phyloP scores from a whole-genome alignment of 2,113 vertebrate genomes.

The Otis tarda region DNA sequence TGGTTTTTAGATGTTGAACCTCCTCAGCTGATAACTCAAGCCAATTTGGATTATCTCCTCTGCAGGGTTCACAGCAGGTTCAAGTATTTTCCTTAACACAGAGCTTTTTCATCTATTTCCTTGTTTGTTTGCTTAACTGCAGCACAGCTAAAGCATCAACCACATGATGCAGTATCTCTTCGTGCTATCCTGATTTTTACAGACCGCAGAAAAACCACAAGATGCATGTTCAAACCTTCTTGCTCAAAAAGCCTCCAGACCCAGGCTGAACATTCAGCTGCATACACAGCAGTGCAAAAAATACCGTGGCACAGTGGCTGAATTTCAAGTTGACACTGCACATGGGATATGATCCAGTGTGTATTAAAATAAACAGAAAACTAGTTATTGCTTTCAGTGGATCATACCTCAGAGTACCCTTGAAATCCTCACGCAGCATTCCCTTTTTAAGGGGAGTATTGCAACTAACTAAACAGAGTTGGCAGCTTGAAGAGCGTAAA shows the following conservation, averaged over 20 bases:
- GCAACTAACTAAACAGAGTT: background rate
- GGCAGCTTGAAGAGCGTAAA: background rate
- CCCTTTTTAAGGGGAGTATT: background rate
- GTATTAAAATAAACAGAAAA: background rate
- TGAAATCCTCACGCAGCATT: background rate
- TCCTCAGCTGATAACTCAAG: background rate
- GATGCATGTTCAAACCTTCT: background rate
- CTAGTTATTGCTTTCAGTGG: background rate
- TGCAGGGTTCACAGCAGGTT: background rate
- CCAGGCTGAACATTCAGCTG: background rate
- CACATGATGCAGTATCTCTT: background rate
- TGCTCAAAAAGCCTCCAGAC: background rate
- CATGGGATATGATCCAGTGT: background rate
- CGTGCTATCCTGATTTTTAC: background rate
- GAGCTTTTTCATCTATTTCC: background rate
- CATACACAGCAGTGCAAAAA: background rate
- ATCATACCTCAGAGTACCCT: background rate
- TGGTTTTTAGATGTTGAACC: background rate
- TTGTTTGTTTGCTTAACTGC: background rate
- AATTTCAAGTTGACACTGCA: background rate
- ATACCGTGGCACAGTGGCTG: accelerated
- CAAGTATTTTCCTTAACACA: background rate
- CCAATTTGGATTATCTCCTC: background rate
- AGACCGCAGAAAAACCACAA: background rate
- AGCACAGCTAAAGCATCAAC: background rate